Evolutionary conservation across 2,797 vertebrate species (phyloP), one percentile per base, ranked within the genome.

Genomic region (Odontamblyopus lacepedii): DNA sequence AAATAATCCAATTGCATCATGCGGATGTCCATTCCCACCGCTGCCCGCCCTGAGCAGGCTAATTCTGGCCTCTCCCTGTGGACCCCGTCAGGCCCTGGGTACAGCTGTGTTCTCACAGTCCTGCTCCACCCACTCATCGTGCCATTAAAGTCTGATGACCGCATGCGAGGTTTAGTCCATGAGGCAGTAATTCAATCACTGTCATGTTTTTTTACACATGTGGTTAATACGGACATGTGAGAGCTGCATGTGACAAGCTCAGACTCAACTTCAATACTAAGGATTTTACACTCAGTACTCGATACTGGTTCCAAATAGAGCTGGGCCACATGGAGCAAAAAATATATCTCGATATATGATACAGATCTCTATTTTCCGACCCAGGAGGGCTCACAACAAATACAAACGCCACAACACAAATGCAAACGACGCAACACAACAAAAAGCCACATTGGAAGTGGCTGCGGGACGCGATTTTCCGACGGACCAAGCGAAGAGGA

Each of bases 51-150:
- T 11, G 56, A 12, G n/a, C 56, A 16, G 72, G 87, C 91, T 94
- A 94, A 93, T 92, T 94, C 80, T 91, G 91, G 77, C 87, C 86
- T 77, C 89, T 92, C 92, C 90, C 92, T 90, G 74, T 83, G 88
- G 88, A 84, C 73, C 82, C 62, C 4, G 53, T 60, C 84, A 76
- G 81, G 79, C 87, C 76, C 91, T 89, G 90, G 83, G 78, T 80
- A 78, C 80, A 73, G 76, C 61, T 87, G 78, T 78, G 81, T 76
- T 38, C 73, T 80, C 72, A 64, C 53, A 80, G 76, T 75, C 73
- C 75, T 15, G 48, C 73, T 69, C 41, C 64, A 71, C 41, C 53
- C 63, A 66, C 53, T 12, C 53, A 70, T 69, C 60, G 63, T 23
- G 6, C 72, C 68, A 87, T 85, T 35, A 79, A 85, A 80, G 44